phyloP scores from a whole-genome alignment of 2,888 invertebrate species.

The Tiphia femorata region DNA sequence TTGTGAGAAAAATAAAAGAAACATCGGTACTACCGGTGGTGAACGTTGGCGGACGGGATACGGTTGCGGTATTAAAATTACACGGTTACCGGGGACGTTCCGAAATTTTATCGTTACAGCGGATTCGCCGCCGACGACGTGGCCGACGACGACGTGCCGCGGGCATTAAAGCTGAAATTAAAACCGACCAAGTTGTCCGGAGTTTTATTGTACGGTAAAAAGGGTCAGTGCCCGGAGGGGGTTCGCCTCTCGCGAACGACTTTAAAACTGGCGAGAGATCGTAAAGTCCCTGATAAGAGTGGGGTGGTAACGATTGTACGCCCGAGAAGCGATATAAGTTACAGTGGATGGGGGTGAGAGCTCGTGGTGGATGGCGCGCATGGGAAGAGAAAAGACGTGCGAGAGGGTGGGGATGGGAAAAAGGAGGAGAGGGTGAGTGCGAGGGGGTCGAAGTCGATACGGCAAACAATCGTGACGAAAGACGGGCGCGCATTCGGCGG shows the following conservation, averaged over 20 bases:
- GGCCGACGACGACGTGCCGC: too few relatives aligned
- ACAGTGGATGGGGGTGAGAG: too few relatives aligned
- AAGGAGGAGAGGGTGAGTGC: neutral
- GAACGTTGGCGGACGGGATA: neutral
- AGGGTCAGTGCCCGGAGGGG: neutral
- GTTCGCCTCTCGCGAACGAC: neutral
- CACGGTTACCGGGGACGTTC: neutral
- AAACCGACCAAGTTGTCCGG: neutral
- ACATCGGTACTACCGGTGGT: too few relatives aligned
- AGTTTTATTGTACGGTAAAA: neutral
- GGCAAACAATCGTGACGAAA: neutral
- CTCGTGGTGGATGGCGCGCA: neutral
- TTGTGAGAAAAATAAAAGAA: too few relatives aligned
- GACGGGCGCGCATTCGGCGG: neutral
- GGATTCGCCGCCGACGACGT: too few relatives aligned
- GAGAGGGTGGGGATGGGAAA: neutral
- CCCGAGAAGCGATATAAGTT: too few relatives aligned
- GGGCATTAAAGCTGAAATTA: neutral
- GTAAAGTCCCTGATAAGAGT: neutral
- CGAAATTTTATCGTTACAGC: too few relatives aligned
- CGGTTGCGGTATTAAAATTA: too few relatives aligned
- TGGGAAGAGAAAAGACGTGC: neutral
- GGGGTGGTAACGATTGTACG: neutral
- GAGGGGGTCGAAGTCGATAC: neutral
- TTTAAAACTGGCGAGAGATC: neutral